Conservation (phyloP, 2,888 invertebrate species). For the Lottia scabra region DNA sequence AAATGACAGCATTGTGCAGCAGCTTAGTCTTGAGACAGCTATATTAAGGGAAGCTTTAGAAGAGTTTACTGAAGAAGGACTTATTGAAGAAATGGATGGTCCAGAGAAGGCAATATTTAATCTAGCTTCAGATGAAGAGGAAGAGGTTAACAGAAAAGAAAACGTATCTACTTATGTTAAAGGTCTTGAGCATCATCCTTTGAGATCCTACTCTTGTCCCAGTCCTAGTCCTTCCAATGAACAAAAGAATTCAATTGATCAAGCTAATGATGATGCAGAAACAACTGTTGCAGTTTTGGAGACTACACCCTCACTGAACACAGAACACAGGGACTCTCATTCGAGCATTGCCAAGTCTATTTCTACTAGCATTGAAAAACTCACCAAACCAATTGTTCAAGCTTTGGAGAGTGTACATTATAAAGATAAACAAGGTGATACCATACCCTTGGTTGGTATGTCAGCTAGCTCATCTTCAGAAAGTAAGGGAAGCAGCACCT, state of each 20-base stretch:
- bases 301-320: background rate
- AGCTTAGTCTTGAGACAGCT: slow-evolving; percentile 54
- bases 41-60: slow-evolving; percentile 53
- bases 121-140: slow-evolving; percentile 7
- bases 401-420: slow-evolving; percentile 17
- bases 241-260: background rate
- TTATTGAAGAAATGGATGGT: slow-evolving; percentile 28
- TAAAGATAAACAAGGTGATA: background rate
- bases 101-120: slow-evolving; percentile 13
- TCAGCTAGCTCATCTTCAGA: background rate
- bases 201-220: background rate
- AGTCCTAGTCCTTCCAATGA: background rate
- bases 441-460: background rate
- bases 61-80: slow-evolving; percentile 41
- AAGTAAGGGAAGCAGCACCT: background rate
- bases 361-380: slow-evolving; percentile 26
- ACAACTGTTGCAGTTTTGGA: slow-evolving; percentile 10
- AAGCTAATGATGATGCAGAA: background rate
- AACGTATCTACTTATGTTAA: background rate
- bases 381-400: slow-evolving; percentile 25
- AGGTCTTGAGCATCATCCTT: background rate
- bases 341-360: slow-evolving; percentile 12
- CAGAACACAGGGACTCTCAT: background rate
- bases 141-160: background rate
- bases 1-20: slow-evolving; percentile 55